Evolutionary conservation across 2,888 invertebrate species (phyloP), one percentile per base, ranked within the genome.

Genomic region (Nasonia oneida): DNA sequence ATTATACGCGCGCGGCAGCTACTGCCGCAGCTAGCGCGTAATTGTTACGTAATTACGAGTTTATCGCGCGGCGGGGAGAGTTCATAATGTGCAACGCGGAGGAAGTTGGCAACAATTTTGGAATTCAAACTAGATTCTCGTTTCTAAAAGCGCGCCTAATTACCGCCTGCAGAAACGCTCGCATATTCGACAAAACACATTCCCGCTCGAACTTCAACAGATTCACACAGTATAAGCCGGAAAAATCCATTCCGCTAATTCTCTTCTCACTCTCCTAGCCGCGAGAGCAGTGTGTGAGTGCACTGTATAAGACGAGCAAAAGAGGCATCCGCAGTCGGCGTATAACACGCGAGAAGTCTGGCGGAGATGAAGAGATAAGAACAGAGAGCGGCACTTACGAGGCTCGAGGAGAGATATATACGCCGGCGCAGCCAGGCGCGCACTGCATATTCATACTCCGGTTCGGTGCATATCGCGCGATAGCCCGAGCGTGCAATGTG

Each of bases 361-460:
- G 73, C 39, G 47, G 39, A 76, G 77, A 57, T 81, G 77, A 81
- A 67, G 75, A 78, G 81, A 82, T 42, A 84, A 78, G 79, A 67
- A 67, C 67, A 47, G 29, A 29, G 29, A 29, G 47, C 47, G 53
- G 83, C 53, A 79, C 50, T 67, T 67, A 80, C n/a, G 74, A 78
- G 50, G 81, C n/a, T 82, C 81, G 83, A 67, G 42, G 77, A 77
- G 57, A 70, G 82, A 84, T 14, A 82, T 81, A 85, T 39, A 33
- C 47, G 64, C 33, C 5, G n/a, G 18, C 67, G 67, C 67, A 39
- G 23, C n/a, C 23, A 42, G n/a, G 47, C 81, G 37, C 76, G 15
- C 61, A 47, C 50, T 75, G 76, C 70, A 76, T 83, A 83, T 83
- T 83, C 76, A 77, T 83, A 76, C 29, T 67, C 67, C 12, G 15